Conservation (phyloP, 2,113 vertebrate species). For the Cheilinus undulatus region DNA sequence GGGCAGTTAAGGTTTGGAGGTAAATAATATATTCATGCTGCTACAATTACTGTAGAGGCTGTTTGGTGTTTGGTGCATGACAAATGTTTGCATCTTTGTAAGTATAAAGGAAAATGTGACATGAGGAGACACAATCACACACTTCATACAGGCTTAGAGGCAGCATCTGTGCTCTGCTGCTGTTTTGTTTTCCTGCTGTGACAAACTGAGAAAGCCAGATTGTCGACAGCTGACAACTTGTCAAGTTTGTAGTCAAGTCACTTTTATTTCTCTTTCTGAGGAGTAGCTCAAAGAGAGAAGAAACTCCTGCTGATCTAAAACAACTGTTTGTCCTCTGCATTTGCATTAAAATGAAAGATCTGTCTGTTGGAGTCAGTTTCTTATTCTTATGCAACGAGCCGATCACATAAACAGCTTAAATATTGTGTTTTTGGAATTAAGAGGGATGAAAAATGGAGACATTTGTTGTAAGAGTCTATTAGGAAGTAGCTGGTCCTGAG, state of each 20-base stretch:
- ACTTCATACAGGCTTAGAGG: slow-evolving; percentile 24
- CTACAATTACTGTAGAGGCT: no score
- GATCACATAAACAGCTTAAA: neutral
- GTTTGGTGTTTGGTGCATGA: no score
- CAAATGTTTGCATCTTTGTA: neutral
- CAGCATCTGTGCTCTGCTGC: slow-evolving; percentile 5
- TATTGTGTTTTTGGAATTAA: neutral
- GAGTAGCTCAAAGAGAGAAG: slow-evolving; percentile 6
- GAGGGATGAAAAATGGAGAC: no score
- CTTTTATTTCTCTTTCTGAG: slow-evolving; percentile 22
- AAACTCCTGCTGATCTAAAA: slow-evolving; percentile 27
- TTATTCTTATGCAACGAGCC: slow-evolving; percentile 18
- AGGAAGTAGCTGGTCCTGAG: slow-evolving; percentile 14
- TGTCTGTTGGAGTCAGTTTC: slow-evolving; percentile 10
- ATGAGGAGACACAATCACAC: slow-evolving; percentile 2
- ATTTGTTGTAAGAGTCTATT: slow-evolving; percentile 41
- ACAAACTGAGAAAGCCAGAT: slow-evolving; percentile 37
- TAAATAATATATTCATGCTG: no score
- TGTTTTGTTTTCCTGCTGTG: slow-evolving; percentile 30
- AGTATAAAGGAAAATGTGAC: neutral
- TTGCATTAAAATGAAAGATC: slow-evolving; percentile 23
- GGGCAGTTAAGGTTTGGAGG: no score
- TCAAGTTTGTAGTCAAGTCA: slow-evolving; percentile 39
- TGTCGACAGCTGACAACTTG: slow-evolving; percentile 37
- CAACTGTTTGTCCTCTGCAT: slow-evolving; percentile 3